Evolutionary conservation across 2,888 invertebrate species (phyloP).

Genomic region (Clunio marinus): DNA sequence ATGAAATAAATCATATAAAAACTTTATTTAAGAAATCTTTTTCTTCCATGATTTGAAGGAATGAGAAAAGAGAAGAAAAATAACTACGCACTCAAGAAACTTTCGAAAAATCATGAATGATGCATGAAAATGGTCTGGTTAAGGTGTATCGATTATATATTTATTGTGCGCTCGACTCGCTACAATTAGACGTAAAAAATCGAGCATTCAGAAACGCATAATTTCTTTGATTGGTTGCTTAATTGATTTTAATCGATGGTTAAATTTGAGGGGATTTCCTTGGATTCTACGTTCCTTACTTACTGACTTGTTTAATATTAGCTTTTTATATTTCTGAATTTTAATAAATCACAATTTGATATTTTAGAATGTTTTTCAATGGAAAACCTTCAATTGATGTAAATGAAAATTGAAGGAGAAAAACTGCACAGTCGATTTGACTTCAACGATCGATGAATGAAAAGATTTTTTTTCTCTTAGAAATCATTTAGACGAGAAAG

Average conservation of each 20-base stretch:
- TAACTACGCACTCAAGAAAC: no score
- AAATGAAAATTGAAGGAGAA: not conserved
- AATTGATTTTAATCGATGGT: constrained; percentile 33
- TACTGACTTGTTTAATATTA: no score
- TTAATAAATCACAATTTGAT: no score
- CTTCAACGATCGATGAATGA: constrained; percentile 16
- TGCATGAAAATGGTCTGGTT: constrained; percentile 32
- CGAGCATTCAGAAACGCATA: constrained; percentile 38
- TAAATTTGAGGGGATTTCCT: not conserved
- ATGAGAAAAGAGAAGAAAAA: no score
- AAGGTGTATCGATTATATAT: constrained; percentile 25
- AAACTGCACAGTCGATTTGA: constrained; percentile 1
- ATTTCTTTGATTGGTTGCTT: constrained; percentile 32
- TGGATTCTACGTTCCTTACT: not conserved
- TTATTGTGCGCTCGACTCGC: constrained; percentile 14
- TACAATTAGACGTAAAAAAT: constrained; percentile 37
- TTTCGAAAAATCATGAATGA: constrained; percentile 28
- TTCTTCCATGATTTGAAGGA: not conserved
- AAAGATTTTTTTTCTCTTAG: not conserved
- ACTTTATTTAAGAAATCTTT: not conserved
- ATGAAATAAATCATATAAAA: constrained; percentile 29
- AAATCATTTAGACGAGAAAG: not conserved
- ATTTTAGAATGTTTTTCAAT: no score
- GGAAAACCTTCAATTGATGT: not conserved
- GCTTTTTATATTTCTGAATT: no score